Conservation (phyloP, 2,888 invertebrate species). For the Brachylomia viminalis region DNA sequence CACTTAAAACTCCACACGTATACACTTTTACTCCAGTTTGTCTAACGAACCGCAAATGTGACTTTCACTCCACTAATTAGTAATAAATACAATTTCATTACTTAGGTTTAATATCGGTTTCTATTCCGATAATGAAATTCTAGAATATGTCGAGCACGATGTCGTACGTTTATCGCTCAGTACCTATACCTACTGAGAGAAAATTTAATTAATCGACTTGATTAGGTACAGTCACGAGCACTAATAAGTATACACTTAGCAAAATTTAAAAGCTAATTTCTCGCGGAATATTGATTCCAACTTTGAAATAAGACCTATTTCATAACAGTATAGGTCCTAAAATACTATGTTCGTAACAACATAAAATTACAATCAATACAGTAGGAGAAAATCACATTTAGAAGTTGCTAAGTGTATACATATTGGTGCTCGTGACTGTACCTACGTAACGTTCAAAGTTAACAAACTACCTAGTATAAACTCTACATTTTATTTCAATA, state of each 20-base stretch:
- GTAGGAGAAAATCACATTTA: no score
- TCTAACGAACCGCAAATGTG: neutral
- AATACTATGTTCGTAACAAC: no score
- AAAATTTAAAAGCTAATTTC: no score
- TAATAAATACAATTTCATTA: slow-evolving; percentile 47
- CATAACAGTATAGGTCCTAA: no score
- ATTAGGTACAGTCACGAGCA: no score
- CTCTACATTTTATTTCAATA: neutral
- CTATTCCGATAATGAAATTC: slow-evolving; percentile 50
- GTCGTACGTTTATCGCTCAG: slow-evolving; percentile 35
- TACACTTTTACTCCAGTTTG: neutral
- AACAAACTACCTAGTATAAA: slow-evolving; percentile 1
- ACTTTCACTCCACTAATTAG: slow-evolving; percentile 33
- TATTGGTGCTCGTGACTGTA: no score
- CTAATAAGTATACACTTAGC: no score
- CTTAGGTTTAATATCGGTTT: slow-evolving; percentile 31
- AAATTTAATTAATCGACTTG: slow-evolving; percentile 46
- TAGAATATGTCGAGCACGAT: slow-evolving; percentile 33
- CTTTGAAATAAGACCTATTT: no score
- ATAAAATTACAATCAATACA: no score
- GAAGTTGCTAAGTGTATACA: no score
- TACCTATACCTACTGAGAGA: slow-evolving; percentile 8
- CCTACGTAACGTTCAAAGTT: neutral
- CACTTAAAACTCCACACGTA: neutral
- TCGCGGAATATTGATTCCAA: no score